Conservation (phyloP, 2,888 invertebrate genomes). For the Synergus japonicus region DNA sequence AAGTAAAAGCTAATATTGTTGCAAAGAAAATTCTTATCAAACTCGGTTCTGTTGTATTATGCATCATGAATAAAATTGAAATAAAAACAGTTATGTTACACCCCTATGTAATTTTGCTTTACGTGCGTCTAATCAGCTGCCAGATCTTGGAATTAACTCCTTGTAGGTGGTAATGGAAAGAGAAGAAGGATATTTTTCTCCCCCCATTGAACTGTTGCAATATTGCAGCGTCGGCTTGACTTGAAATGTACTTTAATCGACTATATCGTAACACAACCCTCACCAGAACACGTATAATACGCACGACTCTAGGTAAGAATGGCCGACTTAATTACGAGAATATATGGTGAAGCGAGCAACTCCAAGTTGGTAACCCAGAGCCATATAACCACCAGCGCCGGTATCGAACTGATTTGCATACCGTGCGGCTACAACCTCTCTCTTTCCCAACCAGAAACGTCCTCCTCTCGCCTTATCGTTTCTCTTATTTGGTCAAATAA, state of each 20-base stretch:
- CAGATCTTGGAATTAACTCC: background rate
- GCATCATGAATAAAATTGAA: background rate
- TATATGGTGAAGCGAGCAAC: conserved; percentile 65
- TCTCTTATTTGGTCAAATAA: conserved; percentile 25
- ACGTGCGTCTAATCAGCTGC: background rate
- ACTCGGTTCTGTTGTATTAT: background rate
- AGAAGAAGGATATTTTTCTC: background rate
- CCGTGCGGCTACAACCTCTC: conserved; percentile 50
- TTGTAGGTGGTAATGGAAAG: background rate
- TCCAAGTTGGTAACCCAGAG: conserved; percentile 56
- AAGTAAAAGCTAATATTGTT: background rate
- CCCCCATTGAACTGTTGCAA: background rate
- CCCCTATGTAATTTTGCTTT: background rate
- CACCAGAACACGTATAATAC: conserved; percentile 50
- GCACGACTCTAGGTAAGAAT: conserved; percentile 63
- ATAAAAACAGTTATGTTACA: background rate
- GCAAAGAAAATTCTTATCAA: background rate
- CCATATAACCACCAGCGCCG: conserved; percentile 58
- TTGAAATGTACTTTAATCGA: conserved; percentile 64
- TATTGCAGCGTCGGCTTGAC: conserved; percentile 6
- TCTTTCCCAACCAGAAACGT: conserved; percentile 13
- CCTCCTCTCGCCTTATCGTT: conserved; percentile 13
- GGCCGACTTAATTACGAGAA: conserved; percentile 73
- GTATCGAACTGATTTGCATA: conserved; percentile 66
- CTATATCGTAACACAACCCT: conserved; percentile 56